A percentile compares a stretch with the other conserved stretches of the same genome.
These are phyloP conservation scores for Oncopodura yosiiana DNA, from an alignment of 1,140 invertebrate species.

Conservation along the genomic window DNA sequence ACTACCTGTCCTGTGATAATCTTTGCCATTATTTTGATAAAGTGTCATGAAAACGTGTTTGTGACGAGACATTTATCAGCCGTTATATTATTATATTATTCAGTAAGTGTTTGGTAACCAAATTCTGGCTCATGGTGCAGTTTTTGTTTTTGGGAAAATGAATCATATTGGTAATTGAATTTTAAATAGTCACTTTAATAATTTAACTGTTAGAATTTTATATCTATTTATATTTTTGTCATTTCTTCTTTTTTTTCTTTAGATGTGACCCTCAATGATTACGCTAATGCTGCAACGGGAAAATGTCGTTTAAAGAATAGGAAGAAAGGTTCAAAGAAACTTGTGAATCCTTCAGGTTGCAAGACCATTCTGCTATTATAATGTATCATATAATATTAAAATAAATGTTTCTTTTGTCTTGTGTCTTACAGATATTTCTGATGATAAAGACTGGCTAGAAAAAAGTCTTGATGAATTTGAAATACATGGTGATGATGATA, in stretches of 20 bases:
- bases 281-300: neutral
- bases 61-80: too few species aligned
- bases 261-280: slow-evolving; percentile 8
- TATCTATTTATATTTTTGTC: too few species aligned
- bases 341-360: neutral
- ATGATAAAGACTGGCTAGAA: slow-evolving; percentile 11
- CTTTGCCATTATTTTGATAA: too few species aligned
- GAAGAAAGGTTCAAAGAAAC: neutral
- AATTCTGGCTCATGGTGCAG: too few species aligned
- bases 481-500: slow-evolving; percentile 1
- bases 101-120: too few species aligned
- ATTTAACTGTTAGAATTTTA: too few species aligned
- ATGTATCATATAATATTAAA: neutral
- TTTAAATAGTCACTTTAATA: too few species aligned
- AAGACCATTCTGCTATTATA: neutral
- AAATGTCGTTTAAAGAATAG: neutral
- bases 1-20: too few species aligned
- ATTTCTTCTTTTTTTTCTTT: neutral
- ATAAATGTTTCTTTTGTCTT: neutral
- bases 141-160: too few species aligned
- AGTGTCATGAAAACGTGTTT: too few species aligned
- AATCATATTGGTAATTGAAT: too few species aligned
- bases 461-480: slow-evolving; percentile 2
- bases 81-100: too few species aligned
- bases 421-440: neutral